Conservation (phyloP, 1,140 invertebrate genomes). For the Caerostris darwini region DNA sequence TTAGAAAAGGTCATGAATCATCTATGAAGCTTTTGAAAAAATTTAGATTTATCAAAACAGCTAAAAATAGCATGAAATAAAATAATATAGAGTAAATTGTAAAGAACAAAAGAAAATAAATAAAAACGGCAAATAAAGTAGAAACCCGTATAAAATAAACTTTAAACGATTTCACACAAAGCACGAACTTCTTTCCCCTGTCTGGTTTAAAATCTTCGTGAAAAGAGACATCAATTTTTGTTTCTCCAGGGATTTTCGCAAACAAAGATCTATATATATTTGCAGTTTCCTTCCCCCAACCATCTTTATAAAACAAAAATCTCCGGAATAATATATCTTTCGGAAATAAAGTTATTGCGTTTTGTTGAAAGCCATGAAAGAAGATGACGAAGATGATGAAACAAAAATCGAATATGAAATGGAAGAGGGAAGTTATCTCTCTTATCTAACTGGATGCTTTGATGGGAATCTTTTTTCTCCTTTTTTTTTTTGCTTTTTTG, state of each 20-base stretch:
- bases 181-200: neutral
- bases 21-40: no score
- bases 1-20: no score
- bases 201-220: neutral
- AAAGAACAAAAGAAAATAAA: neutral
- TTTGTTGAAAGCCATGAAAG: neutral
- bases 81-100: neutral
- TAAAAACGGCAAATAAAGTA: neutral
- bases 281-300: neutral
- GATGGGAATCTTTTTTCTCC: no score
- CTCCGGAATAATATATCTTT: neutral
- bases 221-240: neutral
- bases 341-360: neutral
- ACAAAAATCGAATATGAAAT: no score
- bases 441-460: no score
- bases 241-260: neutral
- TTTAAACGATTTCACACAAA: neutral
- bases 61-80: neutral
- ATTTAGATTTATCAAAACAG: no score
- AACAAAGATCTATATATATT: conserved; percentile 4
- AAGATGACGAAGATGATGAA: no score
- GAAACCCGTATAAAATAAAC: neutral
- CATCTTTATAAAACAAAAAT: neutral
- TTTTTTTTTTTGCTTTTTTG: no score
- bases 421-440: no score